These are phyloP conservation scores for Ataeniobius toweri DNA, from an alignment of 2,797 vertebrate species.

Conservation along the genomic window DNA sequence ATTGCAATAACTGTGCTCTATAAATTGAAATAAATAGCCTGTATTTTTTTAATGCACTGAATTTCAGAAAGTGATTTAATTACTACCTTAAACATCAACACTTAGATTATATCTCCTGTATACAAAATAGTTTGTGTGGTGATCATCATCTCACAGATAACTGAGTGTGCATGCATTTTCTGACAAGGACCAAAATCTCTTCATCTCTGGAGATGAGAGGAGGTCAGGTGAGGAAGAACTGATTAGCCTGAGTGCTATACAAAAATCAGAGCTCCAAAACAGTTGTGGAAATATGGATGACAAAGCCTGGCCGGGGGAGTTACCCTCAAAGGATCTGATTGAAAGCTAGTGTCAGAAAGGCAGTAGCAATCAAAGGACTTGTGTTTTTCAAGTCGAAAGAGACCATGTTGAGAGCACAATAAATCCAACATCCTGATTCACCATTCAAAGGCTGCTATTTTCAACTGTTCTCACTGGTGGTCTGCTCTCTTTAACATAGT, in stretches of 20 bases:
- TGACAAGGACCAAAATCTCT: constrained; percentile 37
- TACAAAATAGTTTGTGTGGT: constrained; percentile 8
- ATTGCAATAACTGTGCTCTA: constrained; percentile 4
- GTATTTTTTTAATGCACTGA: neutral
- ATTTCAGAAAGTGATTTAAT: constrained; percentile 5
- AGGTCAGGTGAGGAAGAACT: constrained; percentile 53
- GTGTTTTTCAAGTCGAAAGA: constrained; percentile 71
- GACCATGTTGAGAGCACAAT: constrained; percentile 67
- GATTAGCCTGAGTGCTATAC: constrained; percentile 57
- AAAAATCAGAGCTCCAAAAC: constrained; percentile 70
- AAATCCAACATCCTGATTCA: constrained; percentile 63
- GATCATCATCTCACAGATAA: constrained; percentile 29
- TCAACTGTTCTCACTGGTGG: constrained; percentile 36
- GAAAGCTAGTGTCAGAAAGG: constrained; percentile 71
- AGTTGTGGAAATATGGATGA: constrained; percentile 70
- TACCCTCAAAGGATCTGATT: constrained; percentile 72
- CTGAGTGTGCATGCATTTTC: constrained; percentile 32
- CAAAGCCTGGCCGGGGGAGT: constrained; percentile 64
- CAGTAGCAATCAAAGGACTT: constrained; percentile 72
- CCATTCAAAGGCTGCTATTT: constrained; percentile 47
- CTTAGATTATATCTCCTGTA: constrained; percentile 15
- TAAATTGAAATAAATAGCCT: constrained; percentile 13
- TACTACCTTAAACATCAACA: constrained; percentile 25
- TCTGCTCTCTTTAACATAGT: constrained; percentile 32
- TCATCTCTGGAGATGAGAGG: constrained; percentile 46